Conservation (phyloP, 2,888 invertebrate species). For the Spisula subtruncata region DNA sequence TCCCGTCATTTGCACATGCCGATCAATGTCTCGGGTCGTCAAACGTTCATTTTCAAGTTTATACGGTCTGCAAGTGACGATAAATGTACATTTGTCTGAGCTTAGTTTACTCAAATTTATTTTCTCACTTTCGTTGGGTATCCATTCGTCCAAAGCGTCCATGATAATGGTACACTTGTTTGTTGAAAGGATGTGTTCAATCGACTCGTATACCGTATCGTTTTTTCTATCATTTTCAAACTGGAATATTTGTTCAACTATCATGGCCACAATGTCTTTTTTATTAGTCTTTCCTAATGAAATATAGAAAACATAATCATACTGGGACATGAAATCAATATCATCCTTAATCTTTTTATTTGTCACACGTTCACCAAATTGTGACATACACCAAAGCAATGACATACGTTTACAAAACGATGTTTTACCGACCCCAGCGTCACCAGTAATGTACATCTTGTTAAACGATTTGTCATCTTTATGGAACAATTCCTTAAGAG, state of each 20-base stretch:
- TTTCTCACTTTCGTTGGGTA: background rate
- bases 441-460: background rate
- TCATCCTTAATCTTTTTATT: background rate
- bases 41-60: too few relatives aligned
- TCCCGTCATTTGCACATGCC: background rate
- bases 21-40: background rate
- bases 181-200: slow-evolving; percentile 30
- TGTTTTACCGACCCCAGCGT: background rate
- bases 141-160: background rate
- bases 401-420: slow-evolving; percentile 12
- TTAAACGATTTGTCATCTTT: background rate
- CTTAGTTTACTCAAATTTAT: background rate
- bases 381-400: background rate
- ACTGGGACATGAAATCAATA: background rate
- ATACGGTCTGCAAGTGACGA: too few relatives aligned
- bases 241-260: background rate
- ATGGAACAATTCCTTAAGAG: background rate
- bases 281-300: background rate
- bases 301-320: background rate
- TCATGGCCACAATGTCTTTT: background rate
- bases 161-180: background rate
- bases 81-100: too few relatives aligned
- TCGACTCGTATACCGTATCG: background rate
- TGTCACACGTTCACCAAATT: background rate
- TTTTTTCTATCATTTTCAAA: background rate